Conservation (phyloP, 2,888 invertebrate genomes). For the Cantharis rustica region DNA sequence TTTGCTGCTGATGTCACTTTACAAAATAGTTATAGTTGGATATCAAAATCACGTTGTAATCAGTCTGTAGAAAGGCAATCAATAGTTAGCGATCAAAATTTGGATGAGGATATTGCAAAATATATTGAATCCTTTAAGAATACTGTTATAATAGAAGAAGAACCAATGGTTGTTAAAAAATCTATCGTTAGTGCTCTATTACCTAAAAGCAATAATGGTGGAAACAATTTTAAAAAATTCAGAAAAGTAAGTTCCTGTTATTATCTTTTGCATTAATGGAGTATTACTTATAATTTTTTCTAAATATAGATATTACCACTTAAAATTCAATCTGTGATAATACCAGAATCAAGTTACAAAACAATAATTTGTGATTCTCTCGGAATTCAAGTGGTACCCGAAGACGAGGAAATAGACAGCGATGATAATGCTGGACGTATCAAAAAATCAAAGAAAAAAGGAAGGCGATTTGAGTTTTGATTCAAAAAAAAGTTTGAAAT, state of each 20-base stretch:
- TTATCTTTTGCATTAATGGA: neutral
- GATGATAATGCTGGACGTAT: neutral
- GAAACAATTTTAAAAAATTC: constrained; percentile 14
- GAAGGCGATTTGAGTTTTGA: neutral
- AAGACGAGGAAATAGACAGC: neutral
- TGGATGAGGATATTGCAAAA: constrained; percentile 32
- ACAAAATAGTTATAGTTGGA: constrained; percentile 22
- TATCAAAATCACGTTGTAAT: constrained; percentile 3
- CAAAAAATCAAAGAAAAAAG: neutral
- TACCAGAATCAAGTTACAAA: constrained; percentile 27
- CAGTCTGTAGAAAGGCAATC: neutral
- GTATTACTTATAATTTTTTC: neutral
- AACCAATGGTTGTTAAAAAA: constrained; percentile 21
- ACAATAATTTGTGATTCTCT: constrained; percentile 7
- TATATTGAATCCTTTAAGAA: constrained; percentile 41
- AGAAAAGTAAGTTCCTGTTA: neutral
- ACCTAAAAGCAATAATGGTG: neutral
- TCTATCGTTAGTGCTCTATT: neutral
- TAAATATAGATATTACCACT: constrained; percentile 36
- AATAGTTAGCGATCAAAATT: constrained; percentile 17
- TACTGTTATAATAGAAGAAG: constrained; percentile 36
- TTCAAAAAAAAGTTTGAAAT: neutral
- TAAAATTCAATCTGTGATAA: constrained; percentile 36
- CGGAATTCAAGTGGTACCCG: neutral
- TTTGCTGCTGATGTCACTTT: constrained; percentile 5